phyloP scores from a whole-genome alignment of 2,113 vertebrate species.

The Ceratotherium simum region DNA sequence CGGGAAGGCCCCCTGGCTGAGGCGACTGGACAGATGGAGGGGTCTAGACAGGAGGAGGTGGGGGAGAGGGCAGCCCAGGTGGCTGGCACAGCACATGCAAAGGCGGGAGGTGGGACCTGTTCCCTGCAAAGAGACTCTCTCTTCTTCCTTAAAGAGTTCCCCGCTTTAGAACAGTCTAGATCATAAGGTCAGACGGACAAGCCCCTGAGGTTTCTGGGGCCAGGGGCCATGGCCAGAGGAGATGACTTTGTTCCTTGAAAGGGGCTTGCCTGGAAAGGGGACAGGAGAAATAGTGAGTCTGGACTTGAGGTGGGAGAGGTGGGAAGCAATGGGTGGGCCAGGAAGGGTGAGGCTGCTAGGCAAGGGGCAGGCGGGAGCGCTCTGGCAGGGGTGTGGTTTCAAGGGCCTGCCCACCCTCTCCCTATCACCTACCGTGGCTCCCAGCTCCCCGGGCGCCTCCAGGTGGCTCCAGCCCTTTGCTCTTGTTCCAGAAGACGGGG shows the following conservation, averaged over 20 bases:
- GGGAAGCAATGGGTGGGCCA: neutral
- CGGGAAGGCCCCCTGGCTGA: neutral
- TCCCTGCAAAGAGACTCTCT: neutral
- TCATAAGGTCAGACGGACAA: neutral
- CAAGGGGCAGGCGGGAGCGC: neutral
- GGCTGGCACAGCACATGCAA: neutral
- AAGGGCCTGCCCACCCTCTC: conserved; percentile 16
- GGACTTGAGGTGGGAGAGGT: neutral
- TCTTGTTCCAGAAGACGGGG: conserved; percentile 94
- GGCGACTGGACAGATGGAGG: neutral
- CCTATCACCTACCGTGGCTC: conserved; percentile 61
- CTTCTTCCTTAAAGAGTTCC: neutral
- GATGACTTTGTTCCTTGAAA: neutral
- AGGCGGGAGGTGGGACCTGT: neutral
- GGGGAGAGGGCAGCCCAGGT: neutral
- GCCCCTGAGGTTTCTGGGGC: neutral
- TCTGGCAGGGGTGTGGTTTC: neutral
- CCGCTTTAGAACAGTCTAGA: neutral
- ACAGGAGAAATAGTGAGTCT: neutral
- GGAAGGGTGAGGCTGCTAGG: neutral
- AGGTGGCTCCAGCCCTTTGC: conserved; percentile 88
- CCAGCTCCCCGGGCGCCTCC: conserved; percentile 44
- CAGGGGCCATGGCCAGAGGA: neutral
- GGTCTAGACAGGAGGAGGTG: neutral
- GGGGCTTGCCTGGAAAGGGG: neutral